A percentile compares a stretch with the other conserved stretches of the same genome.
phyloP scores from a whole-genome alignment of 2,888 invertebrate genomes.

The Allophyes oxyacanthae region DNA sequence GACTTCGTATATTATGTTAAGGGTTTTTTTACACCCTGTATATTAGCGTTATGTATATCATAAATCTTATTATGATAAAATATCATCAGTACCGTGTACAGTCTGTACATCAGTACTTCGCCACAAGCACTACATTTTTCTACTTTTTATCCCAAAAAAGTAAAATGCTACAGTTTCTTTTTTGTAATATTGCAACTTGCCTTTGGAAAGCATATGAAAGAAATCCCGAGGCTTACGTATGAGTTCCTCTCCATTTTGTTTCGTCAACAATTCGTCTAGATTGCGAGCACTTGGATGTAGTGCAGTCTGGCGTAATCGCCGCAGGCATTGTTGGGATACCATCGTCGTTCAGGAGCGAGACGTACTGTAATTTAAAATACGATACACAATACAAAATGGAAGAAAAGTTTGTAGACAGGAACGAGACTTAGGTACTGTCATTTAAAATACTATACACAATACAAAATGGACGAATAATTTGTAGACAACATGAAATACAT shows the following conservation, averaged over 20 bases:
- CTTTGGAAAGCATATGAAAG: constrained; percentile 44
- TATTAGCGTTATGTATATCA: no score
- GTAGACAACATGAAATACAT: constrained; percentile 12
- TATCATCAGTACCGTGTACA: no score
- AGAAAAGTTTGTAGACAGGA: constrained; percentile 23
- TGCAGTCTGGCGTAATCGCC: constrained; percentile 53
- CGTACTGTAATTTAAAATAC: constrained; percentile 42
- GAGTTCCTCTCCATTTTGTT: constrained; percentile 46
- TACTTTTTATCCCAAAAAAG: no score
- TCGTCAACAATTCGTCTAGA: constrained; percentile 55
- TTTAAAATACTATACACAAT: constrained; percentile 45
- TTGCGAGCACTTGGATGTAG: constrained; percentile 56
- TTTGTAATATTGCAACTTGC: constrained; percentile 26
- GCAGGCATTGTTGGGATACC: constrained; percentile 45
- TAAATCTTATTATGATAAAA: no score
- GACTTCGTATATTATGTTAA: no score
- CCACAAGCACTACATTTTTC: no score
- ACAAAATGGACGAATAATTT: constrained; percentile 31
- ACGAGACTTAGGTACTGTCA: constrained; percentile 30
- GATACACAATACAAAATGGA: constrained; percentile 38
- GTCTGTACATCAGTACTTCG: no score
- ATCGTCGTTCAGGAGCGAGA: constrained; percentile 33
- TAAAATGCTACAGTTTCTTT: constrained; percentile 19
- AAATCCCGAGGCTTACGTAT: constrained; percentile 38
- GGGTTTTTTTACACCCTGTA: no score